phyloP scores from a whole-genome alignment of 2,113 vertebrate species.

The Phocoena phocoena region DNA sequence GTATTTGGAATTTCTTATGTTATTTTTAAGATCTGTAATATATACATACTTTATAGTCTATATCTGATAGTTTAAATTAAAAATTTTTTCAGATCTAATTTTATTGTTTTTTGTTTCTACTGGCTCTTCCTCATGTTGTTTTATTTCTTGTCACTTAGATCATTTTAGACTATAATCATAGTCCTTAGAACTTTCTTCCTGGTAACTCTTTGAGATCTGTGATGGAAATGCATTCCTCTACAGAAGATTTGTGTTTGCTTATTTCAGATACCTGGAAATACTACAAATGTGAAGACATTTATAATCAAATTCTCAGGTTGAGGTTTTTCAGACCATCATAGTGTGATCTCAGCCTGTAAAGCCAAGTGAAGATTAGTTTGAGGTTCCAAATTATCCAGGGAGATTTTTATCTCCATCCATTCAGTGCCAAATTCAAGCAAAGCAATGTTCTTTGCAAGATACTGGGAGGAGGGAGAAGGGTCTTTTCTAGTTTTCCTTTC shows the following conservation, averaged over 20 bases:
- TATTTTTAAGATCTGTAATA: background rate
- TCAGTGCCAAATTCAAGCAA: background rate
- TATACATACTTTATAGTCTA: background rate
- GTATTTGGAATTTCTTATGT: background rate
- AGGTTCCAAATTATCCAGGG: background rate
- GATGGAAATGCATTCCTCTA: background rate
- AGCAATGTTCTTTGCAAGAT: background rate
- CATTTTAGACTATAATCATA: background rate
- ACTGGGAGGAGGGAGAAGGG: rapidly evolving
- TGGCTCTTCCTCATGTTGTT: background rate
- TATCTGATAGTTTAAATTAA: background rate
- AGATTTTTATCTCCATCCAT: background rate
- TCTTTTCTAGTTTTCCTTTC: background rate
- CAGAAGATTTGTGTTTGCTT: background rate
- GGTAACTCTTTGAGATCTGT: background rate
- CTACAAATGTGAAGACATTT: background rate
- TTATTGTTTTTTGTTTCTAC: background rate
- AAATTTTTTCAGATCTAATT: background rate
- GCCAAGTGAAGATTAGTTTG: background rate
- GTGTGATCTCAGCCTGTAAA: background rate
- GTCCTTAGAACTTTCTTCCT: background rate
- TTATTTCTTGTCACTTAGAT: constrained; percentile 20
- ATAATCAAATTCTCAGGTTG: background rate
- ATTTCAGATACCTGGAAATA: background rate
- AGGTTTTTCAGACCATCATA: background rate